Evolutionary conservation across 2,888 invertebrate species (phyloP), one percentile per base, ranked within the genome.

Genomic region (Pilophorus perplexus): DNA sequence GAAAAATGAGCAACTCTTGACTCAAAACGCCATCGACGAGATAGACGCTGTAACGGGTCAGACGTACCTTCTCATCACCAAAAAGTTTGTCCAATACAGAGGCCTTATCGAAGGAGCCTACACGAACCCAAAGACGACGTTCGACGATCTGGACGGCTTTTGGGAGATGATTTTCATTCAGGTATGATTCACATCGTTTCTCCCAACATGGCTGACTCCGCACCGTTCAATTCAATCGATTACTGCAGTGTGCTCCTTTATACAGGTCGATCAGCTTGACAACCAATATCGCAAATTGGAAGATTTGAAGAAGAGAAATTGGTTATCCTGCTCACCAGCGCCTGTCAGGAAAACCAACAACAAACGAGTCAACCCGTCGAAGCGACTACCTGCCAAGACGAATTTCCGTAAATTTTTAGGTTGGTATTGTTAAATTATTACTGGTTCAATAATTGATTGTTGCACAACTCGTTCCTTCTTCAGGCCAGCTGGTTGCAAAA

Each of bases 81-180:
- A 55, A n/a, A 55, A 55, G 22, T 55, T 55, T 22, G 12, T 20
- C 20, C 55, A 55, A 22, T 55, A 38, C 38, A 23, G 38, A 55
- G 38, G 55, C 20, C 38, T 55, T 3, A 38, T 55, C 5, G 23
- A 37, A 12, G 55, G 38, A 1, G 55, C 55, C 1, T 8, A 38
- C 8, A 38, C 55, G 8, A 14, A 55, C 20, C 20, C 20, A 5
- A 38, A 38, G 12, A 55, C 55, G 2, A 55, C 55, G 2, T 20
- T 55, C 4, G 55, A 55, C 8, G 55, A 55, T 14, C 27, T 55
- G 12, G 38, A 55, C n/a, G 55, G 55, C 12, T 55, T 55, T 33
- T 55, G 55, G 55, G 55, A 55, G 14, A 55, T 55, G 55, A 20
- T 55, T 10, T 55, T 25, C 23, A 55, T 55, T 10, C 55, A 55